A percentile compares a stretch with the other conserved stretches of the same genome.
Conservation (phyloP, 64 coral and sea anemone species). For the Astreopora myriophthalma region DNA sequence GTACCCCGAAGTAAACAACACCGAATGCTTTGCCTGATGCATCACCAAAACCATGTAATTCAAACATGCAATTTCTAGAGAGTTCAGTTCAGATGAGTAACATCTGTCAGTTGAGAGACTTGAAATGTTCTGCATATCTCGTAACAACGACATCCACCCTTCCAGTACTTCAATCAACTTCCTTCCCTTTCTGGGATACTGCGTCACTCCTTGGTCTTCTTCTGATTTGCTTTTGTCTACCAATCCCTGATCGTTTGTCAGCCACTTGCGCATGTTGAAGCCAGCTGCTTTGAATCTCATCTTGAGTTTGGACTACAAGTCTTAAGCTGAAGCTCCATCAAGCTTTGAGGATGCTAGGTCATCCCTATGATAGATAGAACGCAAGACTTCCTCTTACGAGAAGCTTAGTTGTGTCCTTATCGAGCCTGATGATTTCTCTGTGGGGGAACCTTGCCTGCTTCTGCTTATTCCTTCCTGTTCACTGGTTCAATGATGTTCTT, state of each 20-base stretch:
- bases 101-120: neutral
- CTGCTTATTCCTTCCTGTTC: neutral
- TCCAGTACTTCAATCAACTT: neutral
- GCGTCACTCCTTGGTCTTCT: no score
- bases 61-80: neutral
- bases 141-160: neutral
- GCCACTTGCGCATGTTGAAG: no score
- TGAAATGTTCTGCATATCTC: neutral
- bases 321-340: no score
- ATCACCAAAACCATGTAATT: conserved; percentile 30
- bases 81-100: neutral
- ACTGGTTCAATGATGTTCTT: no score
- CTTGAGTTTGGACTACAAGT: no score
- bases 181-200: no score
- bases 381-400: no score
- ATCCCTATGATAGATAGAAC: no score
- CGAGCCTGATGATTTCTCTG: neutral
- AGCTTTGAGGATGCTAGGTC: no score
- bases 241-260: no score
- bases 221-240: no score
- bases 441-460: neutral
- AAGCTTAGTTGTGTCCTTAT: conserved; percentile 5
- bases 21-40: conserved; percentile 5
- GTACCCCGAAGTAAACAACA: conserved; percentile 3
- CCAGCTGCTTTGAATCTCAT: no score